Conservation (phyloP, 64 coral and sea anemone genomes). For the Anthopleura sola region DNA sequence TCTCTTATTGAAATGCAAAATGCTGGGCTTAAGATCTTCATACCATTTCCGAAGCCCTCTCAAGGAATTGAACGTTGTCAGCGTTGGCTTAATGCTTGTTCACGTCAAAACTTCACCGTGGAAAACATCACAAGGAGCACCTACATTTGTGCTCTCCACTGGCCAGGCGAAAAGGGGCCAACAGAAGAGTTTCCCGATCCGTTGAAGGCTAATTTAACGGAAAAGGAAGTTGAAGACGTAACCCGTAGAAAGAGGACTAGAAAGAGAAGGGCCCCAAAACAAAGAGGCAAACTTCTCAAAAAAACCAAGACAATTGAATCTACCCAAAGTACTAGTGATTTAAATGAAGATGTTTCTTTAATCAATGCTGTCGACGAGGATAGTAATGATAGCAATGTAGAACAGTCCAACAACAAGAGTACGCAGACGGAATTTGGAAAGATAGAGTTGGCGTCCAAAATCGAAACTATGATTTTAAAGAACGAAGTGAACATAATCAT, state of each 20-base stretch:
- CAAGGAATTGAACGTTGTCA: slow-evolving; percentile 23
- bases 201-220: slow-evolving; percentile 19
- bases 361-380: no score
- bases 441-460: no score
- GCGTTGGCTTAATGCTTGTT: slow-evolving; percentile 30
- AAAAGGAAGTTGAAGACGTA: not conserved
- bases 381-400: no score
- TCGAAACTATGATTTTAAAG: no score
- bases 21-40: slow-evolving; percentile 57
- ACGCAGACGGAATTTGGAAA: no score
- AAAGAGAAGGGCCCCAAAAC: not conserved
- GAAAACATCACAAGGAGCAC: slow-evolving; percentile 15
- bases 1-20: slow-evolving; percentile 34
- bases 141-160: slow-evolving; percentile 45
- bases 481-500: no score
- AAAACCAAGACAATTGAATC: no score
- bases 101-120: slow-evolving; percentile 12
- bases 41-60: slow-evolving; percentile 59
- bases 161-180: slow-evolving; percentile 30
- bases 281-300: no score
- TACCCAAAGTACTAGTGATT: no score
- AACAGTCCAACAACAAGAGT: no score
- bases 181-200: slow-evolving; percentile 38
- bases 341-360: no score
- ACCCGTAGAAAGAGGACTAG: no score